These are phyloP conservation scores for Apodemus agrarius DNA, from an alignment of 2,797 vertebrate genomes.

Conservation along the genomic window DNA sequence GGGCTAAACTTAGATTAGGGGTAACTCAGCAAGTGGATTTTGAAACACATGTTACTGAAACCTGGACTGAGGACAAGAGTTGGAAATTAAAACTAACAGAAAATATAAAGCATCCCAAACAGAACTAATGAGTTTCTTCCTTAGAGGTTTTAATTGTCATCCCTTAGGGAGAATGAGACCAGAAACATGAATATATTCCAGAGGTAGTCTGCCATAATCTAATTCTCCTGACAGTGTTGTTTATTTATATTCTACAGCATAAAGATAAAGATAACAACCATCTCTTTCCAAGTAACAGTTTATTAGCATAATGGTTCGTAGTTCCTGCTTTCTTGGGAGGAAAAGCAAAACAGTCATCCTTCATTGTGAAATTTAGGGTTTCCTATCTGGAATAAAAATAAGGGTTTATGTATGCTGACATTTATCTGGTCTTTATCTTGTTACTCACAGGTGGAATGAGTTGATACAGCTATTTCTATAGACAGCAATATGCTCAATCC, in stretches of 20 bases:
- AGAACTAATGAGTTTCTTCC: not conserved
- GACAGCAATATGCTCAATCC: not conserved
- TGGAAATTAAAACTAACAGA: not conserved
- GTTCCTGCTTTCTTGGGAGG: not conserved
- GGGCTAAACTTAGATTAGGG: constrained; percentile 24
- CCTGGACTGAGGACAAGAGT: not conserved
- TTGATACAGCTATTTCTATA: not conserved
- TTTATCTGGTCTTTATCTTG: not conserved
- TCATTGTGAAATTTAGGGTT: not conserved
- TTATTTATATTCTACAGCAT: not conserved
- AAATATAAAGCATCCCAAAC: not conserved
- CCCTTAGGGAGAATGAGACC: not conserved
- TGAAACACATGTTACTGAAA: not conserved
- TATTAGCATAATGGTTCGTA: not conserved
- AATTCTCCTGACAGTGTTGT: not conserved
- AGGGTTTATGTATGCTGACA: not conserved
- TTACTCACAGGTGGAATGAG: not conserved
- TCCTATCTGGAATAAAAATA: not conserved
- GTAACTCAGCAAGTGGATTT: not conserved
- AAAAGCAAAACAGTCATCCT: not conserved
- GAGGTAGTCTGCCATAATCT: not conserved
- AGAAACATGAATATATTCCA: not conserved
- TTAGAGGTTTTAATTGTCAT: not conserved
- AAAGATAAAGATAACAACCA: not conserved
- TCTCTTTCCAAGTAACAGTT: not conserved